Evolutionary conservation across 2,888 invertebrate species (phyloP).

Genomic region (Fragum whitleyi): DNA sequence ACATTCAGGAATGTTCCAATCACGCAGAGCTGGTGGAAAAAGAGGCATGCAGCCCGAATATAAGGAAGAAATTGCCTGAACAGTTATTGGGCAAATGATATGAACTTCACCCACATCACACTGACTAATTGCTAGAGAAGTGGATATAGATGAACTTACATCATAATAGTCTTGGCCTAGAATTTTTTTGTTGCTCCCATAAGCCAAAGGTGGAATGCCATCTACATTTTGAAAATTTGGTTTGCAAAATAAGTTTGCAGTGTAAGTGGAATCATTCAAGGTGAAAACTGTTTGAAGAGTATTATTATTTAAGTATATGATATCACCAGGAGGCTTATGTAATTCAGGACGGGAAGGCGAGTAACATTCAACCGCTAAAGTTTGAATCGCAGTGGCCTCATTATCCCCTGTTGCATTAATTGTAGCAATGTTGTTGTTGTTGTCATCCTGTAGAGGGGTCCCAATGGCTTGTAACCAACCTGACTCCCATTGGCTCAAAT

Average conservation of each 20-base stretch:
- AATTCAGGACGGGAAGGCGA: neutral
- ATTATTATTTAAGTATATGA: neutral
- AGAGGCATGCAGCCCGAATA: neutral
- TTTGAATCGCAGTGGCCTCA: neutral
- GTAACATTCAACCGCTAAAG: neutral
- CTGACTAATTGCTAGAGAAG: neutral
- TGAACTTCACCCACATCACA: neutral
- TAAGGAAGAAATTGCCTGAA: neutral
- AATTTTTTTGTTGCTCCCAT: neutral
- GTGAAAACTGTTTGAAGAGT: neutral
- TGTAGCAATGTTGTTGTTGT: neutral
- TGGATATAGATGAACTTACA: neutral
- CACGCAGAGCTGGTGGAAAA: neutral
- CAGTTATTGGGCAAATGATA: neutral
- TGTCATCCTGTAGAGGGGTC: neutral
- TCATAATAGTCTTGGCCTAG: neutral
- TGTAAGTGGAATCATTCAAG: neutral
- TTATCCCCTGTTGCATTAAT: neutral
- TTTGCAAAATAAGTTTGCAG: neutral
- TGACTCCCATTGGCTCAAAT: neutral
- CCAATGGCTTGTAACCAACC: slow-evolving; percentile 22
- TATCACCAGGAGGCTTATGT: neutral
- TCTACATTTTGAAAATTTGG: neutral
- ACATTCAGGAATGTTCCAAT: neutral
- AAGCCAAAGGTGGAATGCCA: neutral